Evolutionary conservation across 2,797 vertebrate genomes (phyloP).

Genomic region (Triplophysa bombifrons): DNA sequence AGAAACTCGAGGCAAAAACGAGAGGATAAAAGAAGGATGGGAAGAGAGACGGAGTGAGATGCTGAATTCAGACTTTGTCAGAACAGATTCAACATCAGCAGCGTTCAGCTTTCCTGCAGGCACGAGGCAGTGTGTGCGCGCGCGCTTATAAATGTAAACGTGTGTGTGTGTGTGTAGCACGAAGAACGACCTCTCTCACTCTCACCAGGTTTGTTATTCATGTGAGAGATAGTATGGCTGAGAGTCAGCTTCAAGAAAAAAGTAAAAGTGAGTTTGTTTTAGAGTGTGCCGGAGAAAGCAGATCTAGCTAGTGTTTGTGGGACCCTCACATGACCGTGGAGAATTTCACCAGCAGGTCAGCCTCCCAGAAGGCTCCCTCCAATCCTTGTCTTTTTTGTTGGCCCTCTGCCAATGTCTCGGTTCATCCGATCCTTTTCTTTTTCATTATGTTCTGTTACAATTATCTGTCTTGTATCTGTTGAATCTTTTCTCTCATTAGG

Average conservation of each 20-base stretch:
- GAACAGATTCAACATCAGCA: slow-evolving; percentile 66
- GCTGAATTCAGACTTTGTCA: slow-evolving; percentile 68
- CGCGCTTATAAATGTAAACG: slow-evolving; percentile 39
- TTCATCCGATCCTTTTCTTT: slow-evolving; percentile 54
- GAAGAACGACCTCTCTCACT: slow-evolving; percentile 49
- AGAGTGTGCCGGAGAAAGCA: slow-evolving; percentile 48
- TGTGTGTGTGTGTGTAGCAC: slow-evolving; percentile 48
- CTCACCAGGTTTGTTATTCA: slow-evolving; percentile 50
- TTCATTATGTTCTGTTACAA: slow-evolving; percentile 52
- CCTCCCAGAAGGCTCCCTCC: background rate
- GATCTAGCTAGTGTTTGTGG: background rate
- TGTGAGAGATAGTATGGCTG: slow-evolving; percentile 43
- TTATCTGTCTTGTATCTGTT: slow-evolving; percentile 67
- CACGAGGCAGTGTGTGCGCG: slow-evolving; percentile 59
- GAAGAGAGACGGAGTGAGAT: slow-evolving; percentile 47
- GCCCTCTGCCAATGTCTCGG: slow-evolving; percentile 60
- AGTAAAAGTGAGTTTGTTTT: slow-evolving; percentile 50
- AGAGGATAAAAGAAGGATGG: slow-evolving; percentile 28
- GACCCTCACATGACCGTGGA: background rate
- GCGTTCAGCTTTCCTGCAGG: slow-evolving; percentile 59
- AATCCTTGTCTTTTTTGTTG: slow-evolving; percentile 9
- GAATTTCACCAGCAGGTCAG: slow-evolving; percentile 14
- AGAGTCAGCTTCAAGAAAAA: slow-evolving; percentile 50
- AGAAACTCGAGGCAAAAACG: background rate
- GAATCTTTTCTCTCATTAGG: slow-evolving; percentile 38